phyloP scores from a whole-genome alignment of 2,888 invertebrate species.

The Pterobdella sp. region DNA sequence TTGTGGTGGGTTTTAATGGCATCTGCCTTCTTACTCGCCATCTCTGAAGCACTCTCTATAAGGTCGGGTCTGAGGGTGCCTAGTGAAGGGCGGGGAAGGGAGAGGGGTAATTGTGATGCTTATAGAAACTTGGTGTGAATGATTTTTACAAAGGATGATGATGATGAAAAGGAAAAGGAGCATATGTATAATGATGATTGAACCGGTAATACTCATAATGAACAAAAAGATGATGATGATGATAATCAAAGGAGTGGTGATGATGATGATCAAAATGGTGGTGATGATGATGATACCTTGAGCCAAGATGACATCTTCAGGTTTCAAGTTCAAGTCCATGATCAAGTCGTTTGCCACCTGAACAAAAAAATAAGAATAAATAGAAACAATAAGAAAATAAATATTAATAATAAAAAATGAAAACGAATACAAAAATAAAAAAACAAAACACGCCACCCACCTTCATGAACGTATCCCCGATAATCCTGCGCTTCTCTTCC shows the following conservation, averaged over 20 bases:
- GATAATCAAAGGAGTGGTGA: conserved; percentile 12
- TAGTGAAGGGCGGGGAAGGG: too few relatives aligned
- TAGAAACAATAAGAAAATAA: too few relatives aligned
- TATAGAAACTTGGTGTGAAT: neutral
- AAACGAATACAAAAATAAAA: neutral
- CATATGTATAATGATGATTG: conserved; percentile 21
- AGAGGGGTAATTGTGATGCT: too few relatives aligned
- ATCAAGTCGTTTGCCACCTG: conserved; percentile 79
- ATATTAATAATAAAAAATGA: neutral
- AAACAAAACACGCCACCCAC: conserved; percentile 43
- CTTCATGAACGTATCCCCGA: conserved; percentile 94
- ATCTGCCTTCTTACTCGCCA: conserved; percentile 77
- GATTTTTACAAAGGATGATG: conserved; percentile 11
- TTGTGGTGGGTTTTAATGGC: conserved; percentile 99
- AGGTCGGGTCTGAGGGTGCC: conserved; percentile 90
- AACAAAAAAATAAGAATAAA: too few relatives aligned
- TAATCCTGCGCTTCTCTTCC: conserved; percentile 94
- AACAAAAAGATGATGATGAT: conserved; percentile 27
- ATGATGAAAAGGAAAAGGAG: conserved; percentile 24
- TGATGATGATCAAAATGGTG: conserved; percentile 27
- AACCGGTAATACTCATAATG: conserved; percentile 24
- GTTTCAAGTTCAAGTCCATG: conserved; percentile 74
- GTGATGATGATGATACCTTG: conserved; percentile 57
- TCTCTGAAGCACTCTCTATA: conserved; percentile 86
- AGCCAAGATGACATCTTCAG: conserved; percentile 82